phyloP scores from a whole-genome alignment of 2,888 invertebrate species.

The Drosophila rubida region DNA sequence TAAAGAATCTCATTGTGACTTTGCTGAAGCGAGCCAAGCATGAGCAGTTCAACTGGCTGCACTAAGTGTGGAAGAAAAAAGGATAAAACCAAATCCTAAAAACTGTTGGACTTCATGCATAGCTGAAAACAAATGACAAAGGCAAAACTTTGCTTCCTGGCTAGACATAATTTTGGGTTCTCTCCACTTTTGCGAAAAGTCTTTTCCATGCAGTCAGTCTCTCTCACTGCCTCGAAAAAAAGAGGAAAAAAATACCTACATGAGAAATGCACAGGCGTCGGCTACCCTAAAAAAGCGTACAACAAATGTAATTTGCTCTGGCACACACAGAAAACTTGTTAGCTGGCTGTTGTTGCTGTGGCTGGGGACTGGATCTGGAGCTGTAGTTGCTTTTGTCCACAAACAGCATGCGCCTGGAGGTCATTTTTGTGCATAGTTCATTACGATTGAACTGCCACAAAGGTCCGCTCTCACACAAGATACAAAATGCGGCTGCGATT shows the following conservation, averaged over 20 bases:
- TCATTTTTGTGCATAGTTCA: slow-evolving; percentile 78
- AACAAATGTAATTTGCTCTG: slow-evolving; percentile 70
- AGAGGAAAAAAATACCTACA: slow-evolving; percentile 35
- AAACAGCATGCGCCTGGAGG: slow-evolving; percentile 66
- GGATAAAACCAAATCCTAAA: slow-evolving; percentile 7
- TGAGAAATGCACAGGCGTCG: slow-evolving; percentile 51
- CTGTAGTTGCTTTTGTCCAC: slow-evolving; percentile 57
- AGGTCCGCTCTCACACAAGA: slow-evolving; percentile 50
- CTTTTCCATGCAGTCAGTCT: slow-evolving; percentile 18
- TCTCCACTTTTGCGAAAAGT: slow-evolving; percentile 54
- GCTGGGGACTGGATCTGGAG: slow-evolving; percentile 4
- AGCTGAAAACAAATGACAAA: slow-evolving; percentile 67
- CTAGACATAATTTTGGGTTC: slow-evolving; percentile 75
- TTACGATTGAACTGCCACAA: slow-evolving; percentile 77
- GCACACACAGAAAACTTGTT: slow-evolving; percentile 60
- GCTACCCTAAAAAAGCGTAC: slow-evolving; percentile 59
- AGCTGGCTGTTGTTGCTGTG: slow-evolving; percentile 28
- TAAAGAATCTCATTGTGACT: slow-evolving; percentile 27
- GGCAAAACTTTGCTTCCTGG: slow-evolving; percentile 75
- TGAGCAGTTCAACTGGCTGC: slow-evolving; percentile 28
- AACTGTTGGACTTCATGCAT: slow-evolving; percentile 28
- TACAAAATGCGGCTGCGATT: slow-evolving; percentile 16
- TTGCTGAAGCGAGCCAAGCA: slow-evolving; percentile 27
- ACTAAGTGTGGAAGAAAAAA: slow-evolving; percentile 8
- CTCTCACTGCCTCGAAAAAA: slow-evolving; percentile 15